phyloP scores from a whole-genome alignment of 2,797 vertebrate genomes.

The Ciconia nigra region DNA sequence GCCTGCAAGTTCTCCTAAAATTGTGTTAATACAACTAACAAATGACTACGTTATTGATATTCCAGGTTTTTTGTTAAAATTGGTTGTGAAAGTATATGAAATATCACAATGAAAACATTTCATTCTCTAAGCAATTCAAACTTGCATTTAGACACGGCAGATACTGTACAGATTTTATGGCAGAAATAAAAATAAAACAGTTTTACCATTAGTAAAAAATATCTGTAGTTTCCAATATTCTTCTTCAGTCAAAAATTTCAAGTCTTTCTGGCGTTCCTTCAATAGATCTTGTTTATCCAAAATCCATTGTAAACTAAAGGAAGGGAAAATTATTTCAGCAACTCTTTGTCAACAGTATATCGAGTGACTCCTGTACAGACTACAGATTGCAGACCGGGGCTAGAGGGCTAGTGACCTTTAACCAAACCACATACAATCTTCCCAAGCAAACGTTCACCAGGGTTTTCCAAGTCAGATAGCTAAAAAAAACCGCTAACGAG shows the following conservation, averaged over 20 bases:
- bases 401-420: neutral
- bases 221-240: conserved; percentile 99
- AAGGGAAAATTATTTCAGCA: conserved; percentile 39
- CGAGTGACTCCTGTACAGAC: neutral
- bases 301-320: conserved; percentile 94
- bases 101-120: neutral
- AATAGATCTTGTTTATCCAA: conserved; percentile 98
- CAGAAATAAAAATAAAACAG: neutral
- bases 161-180: neutral
- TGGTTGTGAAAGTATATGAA: neutral
- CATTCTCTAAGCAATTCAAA: neutral
- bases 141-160: neutral
- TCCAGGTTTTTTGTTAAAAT: neutral
- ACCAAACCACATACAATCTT: neutral
- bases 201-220: conserved; percentile 98
- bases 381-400: neutral
- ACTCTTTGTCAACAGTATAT: neutral
- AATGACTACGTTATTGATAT: neutral
- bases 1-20: neutral
- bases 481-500: neutral
- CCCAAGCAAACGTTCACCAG: neutral
- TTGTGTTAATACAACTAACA: neutral
- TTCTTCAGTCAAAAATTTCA: conserved; percentile 96
- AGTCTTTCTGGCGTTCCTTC: conserved; percentile 97
- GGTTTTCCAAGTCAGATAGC: neutral